phyloP scores from a whole-genome alignment of 1,140 invertebrate genomes.

The Chionoecetes opilio region DNA sequence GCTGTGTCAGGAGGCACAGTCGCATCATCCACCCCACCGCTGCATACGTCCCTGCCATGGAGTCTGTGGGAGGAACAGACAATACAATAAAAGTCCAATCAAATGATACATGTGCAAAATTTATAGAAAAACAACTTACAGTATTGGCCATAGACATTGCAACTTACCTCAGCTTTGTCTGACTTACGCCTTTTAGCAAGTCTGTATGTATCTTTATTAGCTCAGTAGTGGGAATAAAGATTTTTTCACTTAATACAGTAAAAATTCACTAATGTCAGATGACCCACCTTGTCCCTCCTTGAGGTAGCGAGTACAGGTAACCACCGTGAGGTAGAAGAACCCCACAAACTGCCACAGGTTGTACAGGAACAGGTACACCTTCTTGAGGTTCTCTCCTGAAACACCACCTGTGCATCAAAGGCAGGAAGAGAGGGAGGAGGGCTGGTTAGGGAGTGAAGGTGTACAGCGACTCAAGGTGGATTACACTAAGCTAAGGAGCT shows the following conservation, averaged over 20 bases:
- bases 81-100: not conserved
- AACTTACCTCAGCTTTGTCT: too few species aligned
- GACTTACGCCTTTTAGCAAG: too few species aligned
- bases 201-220: too few species aligned
- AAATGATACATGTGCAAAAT: too few species aligned
- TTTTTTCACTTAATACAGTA: too few species aligned
- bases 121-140: too few species aligned
- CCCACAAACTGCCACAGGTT: constrained; percentile 96
- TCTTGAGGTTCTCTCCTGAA: constrained; percentile 90
- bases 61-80: constrained; percentile 85
- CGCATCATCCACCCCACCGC: constrained; percentile 91
- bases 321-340: constrained; percentile 90
- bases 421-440: constrained; percentile 52
- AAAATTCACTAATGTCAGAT: too few species aligned
- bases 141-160: too few species aligned
- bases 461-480: not conserved
- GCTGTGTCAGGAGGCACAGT: constrained; percentile 91
- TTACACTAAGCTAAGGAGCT: not conserved
- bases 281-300: constrained; percentile 89
- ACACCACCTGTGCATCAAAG: constrained; percentile 82
- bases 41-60: constrained; percentile 89
- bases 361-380: constrained; percentile 94
- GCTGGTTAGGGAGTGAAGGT: not conserved
- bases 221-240: too few species aligned
- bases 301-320: constrained; percentile 90